Evolutionary conservation across 2,113 vertebrate genomes (phyloP), one percentile per base, ranked within the genome.

Genomic region (Aplodontia rufa): DNA sequence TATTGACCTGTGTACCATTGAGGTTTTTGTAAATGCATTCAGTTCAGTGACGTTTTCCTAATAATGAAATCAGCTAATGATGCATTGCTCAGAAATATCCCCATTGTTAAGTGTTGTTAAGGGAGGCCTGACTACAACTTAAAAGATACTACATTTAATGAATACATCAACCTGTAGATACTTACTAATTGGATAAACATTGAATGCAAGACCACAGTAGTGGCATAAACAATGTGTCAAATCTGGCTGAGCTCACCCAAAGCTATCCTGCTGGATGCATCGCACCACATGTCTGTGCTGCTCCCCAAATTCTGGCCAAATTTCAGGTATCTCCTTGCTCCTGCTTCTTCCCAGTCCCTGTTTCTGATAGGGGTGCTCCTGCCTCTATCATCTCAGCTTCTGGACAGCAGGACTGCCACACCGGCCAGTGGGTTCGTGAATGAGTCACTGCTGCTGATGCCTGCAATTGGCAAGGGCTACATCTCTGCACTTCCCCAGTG

Each of bases 111-210:
- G 6, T 64, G 30, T 6, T 55, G 19, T 55, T 55, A 20, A 60
- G 10, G 7, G 35, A 93, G 30, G 47, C 30, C 79, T 79, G 32
- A 17, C 24, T 72, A 11, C 24, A 45, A 68, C 93, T 91, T 78
- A 69, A 96, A 69, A 64, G 58, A 49, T 35, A 71, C 30, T 69
- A 9, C 8, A 19, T 69, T 84, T 14, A 64, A 53, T 40, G 51
- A 64, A 53, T 58, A 79, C 45, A 40, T 71, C 17, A 78, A 17
- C 22, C 13, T 47, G 17, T 45, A 6, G 24, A 13, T 85, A 95
- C 62, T 91, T 85, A 82, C n/a, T 78, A 42, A 74, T 89, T 93
- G 72, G 69, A 68, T 53, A 74, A 83, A 64, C 12, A 17, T 1
- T 49, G 45, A 74, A 55, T 87, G 30, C 12, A 64, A 87, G 26